Evolutionary conservation across 1,140 invertebrate genomes (phyloP).

Genomic region (Drosophila pandora): DNA sequence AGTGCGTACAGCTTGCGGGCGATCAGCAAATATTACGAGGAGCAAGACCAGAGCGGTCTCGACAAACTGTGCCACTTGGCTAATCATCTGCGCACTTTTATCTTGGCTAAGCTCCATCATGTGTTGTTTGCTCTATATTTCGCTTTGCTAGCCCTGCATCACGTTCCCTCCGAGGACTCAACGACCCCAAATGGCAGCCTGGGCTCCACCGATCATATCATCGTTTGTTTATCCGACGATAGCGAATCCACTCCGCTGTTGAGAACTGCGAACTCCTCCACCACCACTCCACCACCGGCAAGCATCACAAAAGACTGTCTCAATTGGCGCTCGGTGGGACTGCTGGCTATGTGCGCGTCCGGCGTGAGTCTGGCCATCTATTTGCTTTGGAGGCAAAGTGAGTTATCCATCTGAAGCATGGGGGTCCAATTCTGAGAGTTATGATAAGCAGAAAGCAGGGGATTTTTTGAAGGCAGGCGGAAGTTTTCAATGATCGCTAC

Average conservation of each 20-base stretch:
- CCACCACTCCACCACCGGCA: too few relatives aligned
- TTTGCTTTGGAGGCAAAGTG: slow-evolving; percentile 71
- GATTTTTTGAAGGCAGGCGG: slow-evolving; percentile 23
- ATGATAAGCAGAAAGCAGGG: slow-evolving; percentile 26
- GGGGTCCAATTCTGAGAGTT: slow-evolving; percentile 16
- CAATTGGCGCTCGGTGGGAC: slow-evolving; percentile 58
- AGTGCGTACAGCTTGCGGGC: slow-evolving; percentile 18
- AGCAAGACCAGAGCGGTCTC: slow-evolving; percentile 22
- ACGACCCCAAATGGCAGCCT: slow-evolving; percentile 10
- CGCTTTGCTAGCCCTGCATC: slow-evolving; percentile 24
- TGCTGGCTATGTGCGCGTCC: slow-evolving; percentile 51
- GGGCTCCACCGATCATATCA: slow-evolving; percentile 2
- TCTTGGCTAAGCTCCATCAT: slow-evolving; percentile 42
- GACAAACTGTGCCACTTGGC: slow-evolving; percentile 41
- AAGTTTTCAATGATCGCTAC: slow-evolving; percentile 18
- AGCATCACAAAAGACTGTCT: slow-evolving; percentile 54
- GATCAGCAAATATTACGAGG: slow-evolving; percentile 37
- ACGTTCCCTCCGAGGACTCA: slow-evolving; percentile 3
- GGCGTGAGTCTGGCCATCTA: slow-evolving; percentile 52
- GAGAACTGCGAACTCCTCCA: background rate
- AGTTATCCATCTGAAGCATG: slow-evolving; percentile 42
- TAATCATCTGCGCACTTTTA: slow-evolving; percentile 56
- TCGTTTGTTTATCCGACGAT: slow-evolving; percentile 18
- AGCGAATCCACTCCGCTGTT: slow-evolving; percentile 66
- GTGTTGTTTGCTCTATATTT: slow-evolving; percentile 62